These are phyloP conservation scores for Enhydra lutris DNA, from an alignment of 2,113 vertebrate species.

Conservation along the genomic window DNA sequence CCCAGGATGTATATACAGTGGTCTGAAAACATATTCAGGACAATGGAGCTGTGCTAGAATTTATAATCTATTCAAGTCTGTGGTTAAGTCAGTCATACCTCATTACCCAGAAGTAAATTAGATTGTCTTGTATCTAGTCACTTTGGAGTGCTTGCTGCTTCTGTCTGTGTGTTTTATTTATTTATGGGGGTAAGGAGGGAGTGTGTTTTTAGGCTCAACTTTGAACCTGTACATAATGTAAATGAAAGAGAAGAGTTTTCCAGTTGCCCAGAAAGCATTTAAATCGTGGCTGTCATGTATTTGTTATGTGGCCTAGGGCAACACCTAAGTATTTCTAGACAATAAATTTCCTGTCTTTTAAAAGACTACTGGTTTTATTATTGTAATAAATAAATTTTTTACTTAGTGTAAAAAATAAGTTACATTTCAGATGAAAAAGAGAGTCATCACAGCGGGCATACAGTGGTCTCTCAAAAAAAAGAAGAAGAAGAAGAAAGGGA, in stretches of 20 bases:
- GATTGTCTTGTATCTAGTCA: background rate
- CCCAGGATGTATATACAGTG: background rate
- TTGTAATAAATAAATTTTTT: too few relatives aligned
- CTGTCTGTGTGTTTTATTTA: background rate
- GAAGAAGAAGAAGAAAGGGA: background rate
- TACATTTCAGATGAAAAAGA: conserved; percentile 4
- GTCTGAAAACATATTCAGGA: background rate
- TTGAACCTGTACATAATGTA: background rate
- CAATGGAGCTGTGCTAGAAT: background rate
- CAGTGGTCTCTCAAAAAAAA: background rate
- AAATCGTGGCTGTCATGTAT: background rate
- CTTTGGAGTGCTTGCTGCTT: background rate
- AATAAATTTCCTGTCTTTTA: background rate
- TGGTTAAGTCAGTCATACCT: background rate
- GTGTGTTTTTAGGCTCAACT: background rate
- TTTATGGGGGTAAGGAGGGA: background rate
- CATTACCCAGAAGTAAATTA: background rate
- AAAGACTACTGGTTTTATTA: conserved; percentile 3
- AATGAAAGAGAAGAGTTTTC: conserved; percentile 2
- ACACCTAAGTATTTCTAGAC: background rate
- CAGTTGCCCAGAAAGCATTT: background rate
- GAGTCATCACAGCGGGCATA: background rate
- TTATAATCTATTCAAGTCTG: background rate
- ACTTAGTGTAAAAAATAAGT: background rate
- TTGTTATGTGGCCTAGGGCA: background rate